Base-by-base conservation (phyloP, 2,113 vertebrate species). In the Zapus hudsonius region DNA sequence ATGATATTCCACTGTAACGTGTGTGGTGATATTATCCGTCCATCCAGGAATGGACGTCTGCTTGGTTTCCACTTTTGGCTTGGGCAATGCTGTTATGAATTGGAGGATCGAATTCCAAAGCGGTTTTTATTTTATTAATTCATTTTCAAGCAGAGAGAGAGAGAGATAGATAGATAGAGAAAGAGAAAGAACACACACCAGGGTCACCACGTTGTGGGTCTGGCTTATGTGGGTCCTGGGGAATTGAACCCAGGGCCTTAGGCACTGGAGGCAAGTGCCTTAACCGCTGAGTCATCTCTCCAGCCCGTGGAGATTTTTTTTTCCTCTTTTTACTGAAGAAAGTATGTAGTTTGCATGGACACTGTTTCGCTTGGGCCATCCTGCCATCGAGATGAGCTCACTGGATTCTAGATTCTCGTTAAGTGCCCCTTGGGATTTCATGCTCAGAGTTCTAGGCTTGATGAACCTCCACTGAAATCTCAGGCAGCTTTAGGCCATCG, bases 401-500 rank as follows among this genome's bases (percentile, higher is more conserved):
- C 22, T 93, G 87, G 42, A 79, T 44, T 44, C n/a, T 64, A 40
- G 66, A 90, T 11, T 69, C 69, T 85, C 11, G 80, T 86, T 85
- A 90, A 87, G 23, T 57, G 27, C 33, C 57, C 38, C 44, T 67
- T 84, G 84, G 84, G 57, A 81, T 91, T 95, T 73, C 27, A 29
- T 79, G 63, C 78, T 80, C 31, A 36, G 40, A 91, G 95, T 91
- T 83, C n/a, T 87, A 59, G 33, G 6, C 76, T 93, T 88, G 47
- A 6, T 90, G 29, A 57, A 75, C 55, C 89, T 93, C 40, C 16
- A 22, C 22, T 76, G 8, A 42, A 85, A 47, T 5, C 67, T 6
- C 40, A 88, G 79, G 22, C 13, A n/a, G 31, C 89, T 88, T 85
- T 75, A 73, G 74, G 57, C 10, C 19, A 83, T n/a, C 66, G 19